Evolutionary conservation across 37 sponge, comb jelly and placozoan genomes (phyloP), one percentile per base, ranked within the genome.

Genomic region (Lycopodina hypogea): DNA sequence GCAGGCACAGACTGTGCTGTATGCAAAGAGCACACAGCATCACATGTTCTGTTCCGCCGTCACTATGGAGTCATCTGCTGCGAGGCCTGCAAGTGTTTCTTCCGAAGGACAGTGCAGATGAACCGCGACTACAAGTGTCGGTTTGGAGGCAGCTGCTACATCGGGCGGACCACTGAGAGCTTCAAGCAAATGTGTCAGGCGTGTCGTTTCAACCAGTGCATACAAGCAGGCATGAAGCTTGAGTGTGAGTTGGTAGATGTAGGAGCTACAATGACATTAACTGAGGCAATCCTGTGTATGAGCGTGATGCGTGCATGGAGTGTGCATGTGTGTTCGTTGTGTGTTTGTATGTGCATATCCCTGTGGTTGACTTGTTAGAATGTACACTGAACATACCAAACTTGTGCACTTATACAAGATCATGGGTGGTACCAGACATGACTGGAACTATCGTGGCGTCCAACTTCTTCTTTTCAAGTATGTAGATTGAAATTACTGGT

Each of bases 61-160:
- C 96, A 96, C 82, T 96, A 96, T 71, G 91, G 94, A 0, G 93
- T 93, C 40, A 85, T 90, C 29, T 92, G 94, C 75, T 96, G 96
- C 38, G 96, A 96, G 71, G 96, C 96, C 0, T 96, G 96, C 86
- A 96, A 96, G 80, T 96, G 96, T 50, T 96, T 96, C 72, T 96
- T 96, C 74, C 64, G 96, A 51, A 79, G 96, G 33, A 93, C 94
- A 0, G 94, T 96, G 22, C 96, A 96, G 72, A 90, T 96, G 91
- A 85, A 69, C 52, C 83, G 91, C n/a, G 90, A 86, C 40, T 96
- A 92, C 78, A 82, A 86, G 77, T 96, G 96, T 83, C 84, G 92
- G 28, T 93, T 73, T 57, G 78, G 69, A 4, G 56, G 76, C 55
- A 84, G 40, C 41, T 95, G 96, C 48, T 77, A 89, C 0, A 75